Evolutionary conservation across 1,140 invertebrate species (phyloP).

Genomic region (Ostrea edulis): DNA sequence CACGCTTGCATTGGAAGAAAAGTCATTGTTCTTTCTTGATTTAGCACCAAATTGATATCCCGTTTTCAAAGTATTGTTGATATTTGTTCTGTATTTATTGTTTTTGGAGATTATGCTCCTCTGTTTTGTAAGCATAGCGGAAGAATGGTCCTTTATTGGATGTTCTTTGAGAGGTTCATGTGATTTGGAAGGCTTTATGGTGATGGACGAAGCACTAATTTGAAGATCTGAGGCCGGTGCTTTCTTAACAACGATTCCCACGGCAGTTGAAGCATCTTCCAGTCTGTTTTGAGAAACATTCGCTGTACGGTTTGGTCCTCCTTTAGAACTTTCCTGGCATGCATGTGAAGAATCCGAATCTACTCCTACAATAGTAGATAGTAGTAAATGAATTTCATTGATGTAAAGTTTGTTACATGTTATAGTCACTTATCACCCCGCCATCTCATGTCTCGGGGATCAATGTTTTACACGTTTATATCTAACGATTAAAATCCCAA

Average conservation of each 20-base stretch:
- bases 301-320: neutral
- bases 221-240: neutral
- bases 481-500: neutral
- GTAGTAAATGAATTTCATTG: neutral
- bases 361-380: conserved; percentile 7
- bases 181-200: conserved; percentile 30
- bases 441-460: neutral
- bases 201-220: neutral
- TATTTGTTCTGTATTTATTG: conserved; percentile 25
- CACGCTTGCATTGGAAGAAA: neutral
- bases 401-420: neutral
- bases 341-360: conserved; percentile 37
- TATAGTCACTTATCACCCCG: neutral
- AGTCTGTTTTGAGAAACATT: conserved; percentile 6
- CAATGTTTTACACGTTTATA: conserved; percentile 6
- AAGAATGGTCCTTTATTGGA: neutral
- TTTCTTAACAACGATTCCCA: neutral
- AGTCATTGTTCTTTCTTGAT: neutral
- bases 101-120: conserved; percentile 19
- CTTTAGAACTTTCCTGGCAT: conserved; percentile 11
- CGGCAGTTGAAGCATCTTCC: neutral
- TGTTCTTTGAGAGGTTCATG: neutral
- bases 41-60: conserved; percentile 48
- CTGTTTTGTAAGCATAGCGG: conserved; percentile 14
- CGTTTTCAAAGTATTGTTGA: conserved; percentile 12